Base-by-base conservation (phyloP, 2,888 invertebrate species). In the Stenchaetothrips biformis region DNA sequence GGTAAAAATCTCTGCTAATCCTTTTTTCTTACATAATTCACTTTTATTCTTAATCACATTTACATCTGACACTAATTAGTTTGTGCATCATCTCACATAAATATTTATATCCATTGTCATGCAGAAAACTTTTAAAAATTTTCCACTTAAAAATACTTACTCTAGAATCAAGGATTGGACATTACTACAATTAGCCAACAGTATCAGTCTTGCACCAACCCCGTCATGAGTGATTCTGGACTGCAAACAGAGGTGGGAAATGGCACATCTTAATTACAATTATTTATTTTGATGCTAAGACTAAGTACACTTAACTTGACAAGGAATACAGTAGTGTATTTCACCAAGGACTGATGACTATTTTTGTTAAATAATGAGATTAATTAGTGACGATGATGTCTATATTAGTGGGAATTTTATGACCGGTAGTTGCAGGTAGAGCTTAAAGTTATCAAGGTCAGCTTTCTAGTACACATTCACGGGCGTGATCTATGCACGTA, bases 141-240 rank as follows among this genome's bases (percentile, higher is more conserved):
- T 59, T 6, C 18, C 59, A 13, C 16, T 59, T 59, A 59, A 9
- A 59, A 59, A 59, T 59, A 13, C 59, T 13, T 59, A 59, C 4
- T 9, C 59, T 59, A 59, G 18, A 13, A 18, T 59, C 59, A 67
- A 9, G 21, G 25, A 74, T 25, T 7, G 25, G 25, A 74, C 25
- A 74, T 21, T 74, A 25, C 11, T 25, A 74, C 25, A 74, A 74
- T 25, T 21, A 74, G 25, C 21, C 67, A 74, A 21, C 67, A 74
- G 67, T 74, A 74, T 74, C 67, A 74, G 67, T 74, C 67, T 74
- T 74, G 67, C 67, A 74, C 67, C 67, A 74, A 74, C 67, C 67
- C 67, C 67, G 67, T 74, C 25, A 3, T 25, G 25, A 25, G 21
- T 74, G 25, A 25, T 74, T 74, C 11, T 25, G 25, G 25, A 74